Evolutionary conservation across 1,140 invertebrate species (phyloP), one percentile per base, ranked within the genome.

Genomic region (Lineus longissimus): DNA sequence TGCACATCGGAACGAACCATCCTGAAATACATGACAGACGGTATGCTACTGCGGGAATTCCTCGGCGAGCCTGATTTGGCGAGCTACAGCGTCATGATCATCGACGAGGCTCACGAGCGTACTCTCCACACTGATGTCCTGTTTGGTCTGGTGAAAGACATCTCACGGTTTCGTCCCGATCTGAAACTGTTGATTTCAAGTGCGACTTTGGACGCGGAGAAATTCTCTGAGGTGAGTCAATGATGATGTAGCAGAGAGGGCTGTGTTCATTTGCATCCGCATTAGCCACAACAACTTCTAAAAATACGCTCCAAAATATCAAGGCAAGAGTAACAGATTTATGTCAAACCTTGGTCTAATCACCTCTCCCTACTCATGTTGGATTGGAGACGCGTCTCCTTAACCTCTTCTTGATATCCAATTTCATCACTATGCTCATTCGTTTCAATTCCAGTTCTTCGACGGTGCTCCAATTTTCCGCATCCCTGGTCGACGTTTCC

Each of bases 11-110:
- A 90, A 71, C 80, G 87, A 59, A 88, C 88, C 23, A 74, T 88
- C 4, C 88, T 99, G n/a, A 99, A 99, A 83, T 99, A 99, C 73
- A 98, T 99, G 96, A 99, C 97, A 45, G 97, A 99, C 84, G 97
- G 97, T 76, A 99, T 97, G 74, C 80, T 99, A 51, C 89, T 99
- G 55, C 85, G 97, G 76, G 97, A 99, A 84, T 99, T 98, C 82
- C 84, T 99, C 1, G 92, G 92, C 62, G 97, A 99, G 82, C 96
- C 96, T 0, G 95, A 98, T 85, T 83, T 99, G 27, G 89, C 88
- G 43, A 89, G 90, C 1, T 98, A 97, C 79, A 88, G 92, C 85
- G 95, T 98, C 0, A 93, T 99, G 88, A 99, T 99, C 64, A 97
- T 99, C 77, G 97, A 99, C 79, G 97, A 99, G 85, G 97, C 97